These are phyloP conservation scores for Pheosia gnoma DNA, from an alignment of 2,888 invertebrate genomes.

Conservation along the genomic window DNA sequence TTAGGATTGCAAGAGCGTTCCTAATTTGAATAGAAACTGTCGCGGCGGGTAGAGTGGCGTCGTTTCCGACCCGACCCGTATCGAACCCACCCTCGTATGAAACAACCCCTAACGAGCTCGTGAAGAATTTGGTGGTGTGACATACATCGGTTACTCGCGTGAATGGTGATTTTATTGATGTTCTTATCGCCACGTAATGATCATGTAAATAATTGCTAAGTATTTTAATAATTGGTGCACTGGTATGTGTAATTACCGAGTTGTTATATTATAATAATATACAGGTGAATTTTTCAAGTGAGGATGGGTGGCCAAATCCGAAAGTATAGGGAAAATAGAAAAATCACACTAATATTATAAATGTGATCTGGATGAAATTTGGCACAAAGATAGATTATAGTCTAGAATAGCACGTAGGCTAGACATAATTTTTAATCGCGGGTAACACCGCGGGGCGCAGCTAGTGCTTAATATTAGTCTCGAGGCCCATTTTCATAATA, in stretches of 20 bases:
- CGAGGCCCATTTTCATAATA: too few relatives aligned
- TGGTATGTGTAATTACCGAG: background rate
- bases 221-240: background rate
- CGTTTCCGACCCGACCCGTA: conserved; percentile 66
- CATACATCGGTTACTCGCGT: conserved; percentile 61
- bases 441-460: too few relatives aligned
- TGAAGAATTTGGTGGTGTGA: conserved; percentile 59
- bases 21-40: conserved; percentile 77
- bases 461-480: too few relatives aligned
- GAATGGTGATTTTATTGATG: conserved; percentile 28
- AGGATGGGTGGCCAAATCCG: too few relatives aligned
- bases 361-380: too few relatives aligned
- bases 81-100: conserved; percentile 51
- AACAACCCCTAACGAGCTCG: conserved; percentile 58
- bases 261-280: too few relatives aligned
- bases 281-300: too few relatives aligned
- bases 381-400: too few relatives aligned
- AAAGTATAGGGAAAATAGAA: too few relatives aligned
- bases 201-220: background rate
- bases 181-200: background rate
- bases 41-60: conserved; percentile 61
- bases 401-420: too few relatives aligned
- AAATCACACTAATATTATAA: too few relatives aligned
- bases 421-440: too few relatives aligned
- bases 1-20: conserved; percentile 41